A percentile compares a stretch with the other conserved stretches of the same genome.
Evolutionary conservation across 1,140 invertebrate genomes (phyloP).

Genomic region (Anastrepha obliqua): DNA sequence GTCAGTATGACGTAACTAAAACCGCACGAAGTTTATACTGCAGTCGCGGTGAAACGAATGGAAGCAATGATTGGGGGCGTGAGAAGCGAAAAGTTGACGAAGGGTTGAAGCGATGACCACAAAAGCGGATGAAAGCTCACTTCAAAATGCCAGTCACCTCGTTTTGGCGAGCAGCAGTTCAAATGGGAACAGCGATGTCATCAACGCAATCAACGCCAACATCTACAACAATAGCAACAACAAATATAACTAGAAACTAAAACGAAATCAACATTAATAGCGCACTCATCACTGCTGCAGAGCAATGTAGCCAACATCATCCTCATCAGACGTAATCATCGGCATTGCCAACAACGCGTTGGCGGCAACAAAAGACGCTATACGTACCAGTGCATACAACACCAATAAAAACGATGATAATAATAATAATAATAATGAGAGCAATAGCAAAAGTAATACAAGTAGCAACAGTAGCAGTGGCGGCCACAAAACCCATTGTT

Average conservation of each 20-base stretch:
- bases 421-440: conserved; percentile 42
- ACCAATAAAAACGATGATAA: neutral
- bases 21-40: neutral
- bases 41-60: neutral
- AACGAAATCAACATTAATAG: neutral
- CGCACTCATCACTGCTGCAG: conserved; percentile 5
- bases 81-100: neutral
- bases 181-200: conserved; percentile 28
- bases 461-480: conserved; percentile 5
- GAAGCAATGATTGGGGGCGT: neutral
- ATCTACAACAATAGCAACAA: conserved; percentile 4
- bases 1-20: too few species aligned
- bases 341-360: conserved; percentile 26
- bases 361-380: neutral
- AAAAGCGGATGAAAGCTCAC: conserved; percentile 32
- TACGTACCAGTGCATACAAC: neutral
- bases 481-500: conserved; percentile 37
- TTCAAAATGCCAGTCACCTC: conserved; percentile 45
- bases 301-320: neutral
- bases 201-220: conserved; percentile 37
- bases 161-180: neutral
- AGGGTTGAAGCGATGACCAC: conserved; percentile 44
- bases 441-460: conserved; percentile 43
- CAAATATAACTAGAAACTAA: neutral
- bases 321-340: neutral